phyloP scores from a whole-genome alignment of 2,888 invertebrate genomes.

The Ypsolopha scabrella region DNA sequence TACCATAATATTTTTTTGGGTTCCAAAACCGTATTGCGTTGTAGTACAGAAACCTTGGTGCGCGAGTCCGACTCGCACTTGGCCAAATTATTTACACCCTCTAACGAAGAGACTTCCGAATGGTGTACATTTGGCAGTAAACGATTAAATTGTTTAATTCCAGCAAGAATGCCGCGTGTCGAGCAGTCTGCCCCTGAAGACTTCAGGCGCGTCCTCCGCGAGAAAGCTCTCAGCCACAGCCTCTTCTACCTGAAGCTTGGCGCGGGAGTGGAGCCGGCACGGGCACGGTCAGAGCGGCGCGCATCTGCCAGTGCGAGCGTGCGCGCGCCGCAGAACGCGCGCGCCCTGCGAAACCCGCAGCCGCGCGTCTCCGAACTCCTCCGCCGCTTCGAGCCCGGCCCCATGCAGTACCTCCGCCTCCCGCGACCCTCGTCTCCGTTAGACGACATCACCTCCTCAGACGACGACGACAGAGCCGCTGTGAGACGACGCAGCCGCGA shows the following conservation, averaged over 20 bases:
- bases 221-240: slow-evolving; percentile 63
- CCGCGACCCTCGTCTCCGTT: slow-evolving; percentile 50
- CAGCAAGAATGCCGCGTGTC: slow-evolving; percentile 45
- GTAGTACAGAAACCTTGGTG: too few species aligned
- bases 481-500: slow-evolving; percentile 58
- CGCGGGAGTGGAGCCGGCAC: slow-evolving; percentile 34
- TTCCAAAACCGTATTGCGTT: too few species aligned
- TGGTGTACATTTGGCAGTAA: too few species aligned
- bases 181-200: slow-evolving; percentile 51
- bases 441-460: slow-evolving; percentile 58
- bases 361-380: slow-evolving; percentile 56
- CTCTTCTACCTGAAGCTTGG: slow-evolving; percentile 60
- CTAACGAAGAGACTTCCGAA: too few species aligned
- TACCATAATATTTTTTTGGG: too few species aligned
- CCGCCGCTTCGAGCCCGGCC: slow-evolving; percentile 53
- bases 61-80: too few species aligned
- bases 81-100: too few species aligned
- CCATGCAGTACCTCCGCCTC: slow-evolving; percentile 61
- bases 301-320: slow-evolving; percentile 38
- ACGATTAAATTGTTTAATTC: too few species aligned
- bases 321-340: slow-evolving; percentile 50
- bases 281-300: slow-evolving; percentile 23
- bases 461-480: slow-evolving; percentile 60
- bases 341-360: slow-evolving; percentile 44
- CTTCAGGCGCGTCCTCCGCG: slow-evolving; percentile 58